These are phyloP conservation scores for Drosophila emarginata DNA, from an alignment of 2,888 invertebrate species.

Conservation along the genomic window DNA sequence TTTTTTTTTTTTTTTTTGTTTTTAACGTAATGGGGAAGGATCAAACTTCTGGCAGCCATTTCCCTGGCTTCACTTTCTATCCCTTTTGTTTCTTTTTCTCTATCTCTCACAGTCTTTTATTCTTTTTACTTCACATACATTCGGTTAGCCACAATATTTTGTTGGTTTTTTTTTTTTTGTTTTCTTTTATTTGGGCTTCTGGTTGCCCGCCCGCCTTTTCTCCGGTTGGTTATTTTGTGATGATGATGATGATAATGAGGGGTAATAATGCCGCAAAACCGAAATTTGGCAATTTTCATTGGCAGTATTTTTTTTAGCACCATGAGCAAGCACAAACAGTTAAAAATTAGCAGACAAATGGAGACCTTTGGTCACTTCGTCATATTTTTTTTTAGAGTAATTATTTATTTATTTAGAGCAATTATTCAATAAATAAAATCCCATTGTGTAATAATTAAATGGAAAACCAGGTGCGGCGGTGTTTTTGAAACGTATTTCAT, in stretches of 20 bases:
- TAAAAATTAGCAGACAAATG: neutral
- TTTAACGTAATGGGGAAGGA: neutral
- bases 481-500: too few relatives aligned
- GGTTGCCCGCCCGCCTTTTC: conserved; percentile 47
- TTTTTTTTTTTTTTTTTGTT: neutral
- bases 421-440: too few relatives aligned
- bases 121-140: conserved; percentile 11
- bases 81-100: conserved; percentile 12
- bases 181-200: conserved; percentile 49
- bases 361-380: too few relatives aligned
- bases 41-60: neutral
- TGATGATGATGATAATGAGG: conserved; percentile 54
- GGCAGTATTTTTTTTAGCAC: neutral
- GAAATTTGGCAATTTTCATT: neutral
- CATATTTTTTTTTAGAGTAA: too few relatives aligned
- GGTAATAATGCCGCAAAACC: neutral
- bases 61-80: neutral
- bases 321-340: neutral
- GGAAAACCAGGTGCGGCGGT: too few relatives aligned
- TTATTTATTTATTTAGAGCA: too few relatives aligned
- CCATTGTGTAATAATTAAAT: too few relatives aligned
- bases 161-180: conserved; percentile 29
- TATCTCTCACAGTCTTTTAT: neutral
- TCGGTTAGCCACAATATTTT: conserved; percentile 24
- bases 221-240: conserved; percentile 35